Base-by-base conservation (phyloP, 2,888 invertebrate genomes). In the Abrostola tripartita region DNA sequence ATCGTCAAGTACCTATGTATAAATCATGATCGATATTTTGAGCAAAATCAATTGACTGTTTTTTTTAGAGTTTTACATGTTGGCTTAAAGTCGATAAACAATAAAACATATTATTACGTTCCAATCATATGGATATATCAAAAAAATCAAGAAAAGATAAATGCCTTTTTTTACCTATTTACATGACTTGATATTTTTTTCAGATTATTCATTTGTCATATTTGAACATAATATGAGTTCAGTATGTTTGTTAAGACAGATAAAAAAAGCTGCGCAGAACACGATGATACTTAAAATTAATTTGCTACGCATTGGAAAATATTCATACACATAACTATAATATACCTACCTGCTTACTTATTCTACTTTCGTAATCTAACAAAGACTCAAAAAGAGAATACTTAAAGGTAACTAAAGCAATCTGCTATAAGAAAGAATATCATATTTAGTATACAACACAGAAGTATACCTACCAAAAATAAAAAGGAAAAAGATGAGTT, bases 221-320 rank as follows among this genome's bases (percentile, higher is more conserved):
- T n/a, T n/a, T n/a, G n/a, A n/a, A n/a, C n/a, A n/a, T n/a, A n/a
- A n/a, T n/a, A n/a, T n/a, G n/a, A n/a, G n/a, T n/a, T n/a, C n/a
- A 24, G 4, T 24, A 24, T 24, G 24, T 24, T 24, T 24, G 24
- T 42, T 42, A n/a, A n/a, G 5, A 11, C 10, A 37, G 38, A 47
- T 41, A 56, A 41, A 54, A 40, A 7, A 12, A 47, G 50, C 10
- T 55, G 24, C 8, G 53, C 38, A 61, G 5, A 61, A 61, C 37
- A 9, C 11, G 35, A 42, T 65, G 53, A 64, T 52, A 60, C 69
- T 62, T 75, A 75, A 78, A 67, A 63, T 61, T 69, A 63, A 65
- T 40, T 61, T 7, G 37, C 42, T 41, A 37, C 49, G 42, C 10
- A 24, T 53, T 62, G 67, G 49, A 68, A 53, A 70, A 68, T 68